Evolutionary conservation across 2,888 invertebrate genomes (phyloP).

Genomic region (Euplagia quadripunctaria): DNA sequence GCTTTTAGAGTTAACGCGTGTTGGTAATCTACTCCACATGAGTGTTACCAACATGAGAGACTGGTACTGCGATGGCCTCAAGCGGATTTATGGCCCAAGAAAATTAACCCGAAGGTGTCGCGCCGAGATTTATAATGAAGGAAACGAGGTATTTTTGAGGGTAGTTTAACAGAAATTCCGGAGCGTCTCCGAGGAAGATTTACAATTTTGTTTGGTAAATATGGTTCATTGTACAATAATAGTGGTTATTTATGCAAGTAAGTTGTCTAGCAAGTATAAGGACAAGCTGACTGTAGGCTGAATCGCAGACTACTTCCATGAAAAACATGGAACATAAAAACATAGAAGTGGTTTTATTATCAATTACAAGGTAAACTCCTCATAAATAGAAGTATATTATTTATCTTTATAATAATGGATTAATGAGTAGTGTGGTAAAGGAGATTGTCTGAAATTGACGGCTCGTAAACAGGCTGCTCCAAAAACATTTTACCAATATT

Average conservation of each 20-base stretch:
- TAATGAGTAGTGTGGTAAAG: no score
- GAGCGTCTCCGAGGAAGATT: neutral
- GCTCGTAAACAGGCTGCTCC: no score
- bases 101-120: conserved; percentile 81
- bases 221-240: neutral
- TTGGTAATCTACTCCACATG: conserved; percentile 34
- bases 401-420: no score
- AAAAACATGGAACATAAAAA: no score
- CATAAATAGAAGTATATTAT: no score
- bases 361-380: no score
- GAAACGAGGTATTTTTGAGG: conserved; percentile 78
- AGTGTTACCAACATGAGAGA: conserved; percentile 46
- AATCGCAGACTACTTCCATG: no score
- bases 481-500: no score
- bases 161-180: conserved; percentile 63
- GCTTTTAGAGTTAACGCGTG: conserved; percentile 21
- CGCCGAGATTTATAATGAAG: conserved; percentile 78
- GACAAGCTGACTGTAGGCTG: neutral
- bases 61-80: conserved; percentile 40
- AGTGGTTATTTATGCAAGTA: neutral
- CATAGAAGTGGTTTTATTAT: no score
- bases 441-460: no score
- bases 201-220: neutral
- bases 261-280: neutral
- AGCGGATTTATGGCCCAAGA: conserved; percentile 75